Conservation (phyloP, 2,888 invertebrate genomes). For the Osmoderma eremita region DNA sequence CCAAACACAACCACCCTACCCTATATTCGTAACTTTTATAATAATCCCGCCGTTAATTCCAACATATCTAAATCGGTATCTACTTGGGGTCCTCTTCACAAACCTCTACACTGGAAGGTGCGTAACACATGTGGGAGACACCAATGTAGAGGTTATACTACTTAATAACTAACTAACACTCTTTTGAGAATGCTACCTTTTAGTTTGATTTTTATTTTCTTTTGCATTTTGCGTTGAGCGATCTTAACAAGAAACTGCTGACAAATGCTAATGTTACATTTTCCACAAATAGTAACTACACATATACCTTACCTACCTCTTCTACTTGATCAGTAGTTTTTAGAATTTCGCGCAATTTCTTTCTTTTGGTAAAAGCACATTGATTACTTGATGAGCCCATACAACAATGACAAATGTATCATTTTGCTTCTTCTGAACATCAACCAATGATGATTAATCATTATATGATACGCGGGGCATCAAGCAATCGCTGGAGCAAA, state of each 20-base stretch:
- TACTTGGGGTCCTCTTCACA: conserved; percentile 73
- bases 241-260: neutral
- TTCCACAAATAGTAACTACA: neutral
- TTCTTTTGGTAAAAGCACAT: neutral
- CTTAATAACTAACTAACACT: conserved; percentile 5
- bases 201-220: neutral
- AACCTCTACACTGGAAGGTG: conserved; percentile 74
- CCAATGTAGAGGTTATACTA: conserved; percentile 41
- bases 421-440: too few relatives aligned
- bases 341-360: too few relatives aligned
- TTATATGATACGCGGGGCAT: too few relatives aligned
- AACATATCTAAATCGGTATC: conserved; percentile 72
- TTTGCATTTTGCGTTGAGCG: too few relatives aligned
- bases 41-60: conserved; percentile 62
- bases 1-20: conserved; percentile 64
- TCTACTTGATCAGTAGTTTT: too few relatives aligned
- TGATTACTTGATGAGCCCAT: neutral
- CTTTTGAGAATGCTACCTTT: conserved; percentile 15
- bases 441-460: too few relatives aligned
- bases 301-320: too few relatives aligned
- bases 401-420: too few relatives aligned
- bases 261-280: neutral
- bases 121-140: conserved; percentile 55
- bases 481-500: too few relatives aligned
- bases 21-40: conserved; percentile 64